Evolutionary conservation across 2,888 invertebrate species (phyloP).

Genomic region (Platerodrilus igneus): DNA sequence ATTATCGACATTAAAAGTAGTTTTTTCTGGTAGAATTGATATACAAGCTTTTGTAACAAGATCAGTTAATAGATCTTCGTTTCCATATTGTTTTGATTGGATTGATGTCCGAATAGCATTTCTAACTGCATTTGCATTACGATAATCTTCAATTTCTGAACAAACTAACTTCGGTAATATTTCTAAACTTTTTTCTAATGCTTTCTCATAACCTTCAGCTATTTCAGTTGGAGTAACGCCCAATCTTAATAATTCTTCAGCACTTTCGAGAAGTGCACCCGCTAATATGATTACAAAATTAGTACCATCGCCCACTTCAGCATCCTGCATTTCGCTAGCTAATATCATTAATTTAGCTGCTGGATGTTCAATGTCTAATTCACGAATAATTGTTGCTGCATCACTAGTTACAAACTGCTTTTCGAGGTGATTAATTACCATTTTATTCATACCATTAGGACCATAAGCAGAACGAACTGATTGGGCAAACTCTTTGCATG

Average conservation of each 20-base stretch:
- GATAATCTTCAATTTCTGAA: constrained; percentile 67
- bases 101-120: constrained; percentile 76
- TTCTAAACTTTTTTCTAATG: constrained; percentile 83
- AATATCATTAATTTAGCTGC: constrained; percentile 95
- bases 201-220: constrained; percentile 90
- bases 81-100: constrained; percentile 97
- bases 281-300: constrained; percentile 96
- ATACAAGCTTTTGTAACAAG: constrained; percentile 86
- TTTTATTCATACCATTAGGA: constrained; percentile 99
- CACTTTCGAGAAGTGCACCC: constrained; percentile 82
- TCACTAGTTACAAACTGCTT: constrained; percentile 99
- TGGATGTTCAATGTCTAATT: constrained; percentile 96
- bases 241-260: constrained; percentile 87
- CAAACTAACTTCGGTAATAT: constrained; percentile 79
- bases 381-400: constrained; percentile 95
- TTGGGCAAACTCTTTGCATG: constrained; percentile 92
- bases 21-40: constrained; percentile 78
- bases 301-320: constrained; percentile 98
- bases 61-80: constrained; percentile 87
- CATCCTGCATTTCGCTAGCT: constrained; percentile 97
- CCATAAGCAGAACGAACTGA: constrained; percentile 95
- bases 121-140: constrained; percentile 64
- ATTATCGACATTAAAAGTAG: constrained; percentile 96
- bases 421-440: constrained; percentile 98
- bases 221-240: constrained; percentile 97